Evolutionary conservation across 2,888 invertebrate species (phyloP), one percentile per base, ranked within the genome.

Genomic region (Phorcus lineatus): DNA sequence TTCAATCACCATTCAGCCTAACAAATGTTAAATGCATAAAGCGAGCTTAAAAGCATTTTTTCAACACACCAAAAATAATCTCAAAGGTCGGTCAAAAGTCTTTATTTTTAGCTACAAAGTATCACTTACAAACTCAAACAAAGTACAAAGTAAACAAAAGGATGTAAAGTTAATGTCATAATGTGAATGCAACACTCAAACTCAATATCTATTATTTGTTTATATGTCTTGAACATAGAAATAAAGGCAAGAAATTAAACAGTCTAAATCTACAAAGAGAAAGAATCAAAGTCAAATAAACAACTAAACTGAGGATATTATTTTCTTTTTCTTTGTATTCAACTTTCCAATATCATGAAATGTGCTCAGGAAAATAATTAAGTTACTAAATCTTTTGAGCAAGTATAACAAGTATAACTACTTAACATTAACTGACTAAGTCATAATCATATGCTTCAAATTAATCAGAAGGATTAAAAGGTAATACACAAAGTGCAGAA

Each of bases 61-160:
- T 57, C 24, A 57, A 19, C 11, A 70, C 70, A 70, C 36, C 47
- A 47, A 47, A 47, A 9, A 70, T n/a, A 70, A 70, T 70, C 70
- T 70, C 70, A 36, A 31, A 70, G 36, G 70, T 70, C 70, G 70
- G 70, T 70, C 70, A 70, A 70, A 70, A 16, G 70, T 70, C 24
- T n/a, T 36, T 47, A 11, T 13, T 47, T 11, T 47, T 13, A 11
- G 13, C 47, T 47, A 47, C 47, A 47, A 13, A 1, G 7, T 47
- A 13, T 11, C 47, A 47, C 47, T 47, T 47, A 47, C 47, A 47
- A 47, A 11, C 47, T 47, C 47, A 47, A 47, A 47, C 47, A 47
- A 47, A 47, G 13, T 47, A 36, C 36, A 36, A 36, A 36, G 36
- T n/a, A 47, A 47, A 47, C 7, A 47, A 47, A 47, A 13, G 7